Evolutionary conservation across 2,888 invertebrate genomes (phyloP).

Genomic region (Leptinotarsa juncta): DNA sequence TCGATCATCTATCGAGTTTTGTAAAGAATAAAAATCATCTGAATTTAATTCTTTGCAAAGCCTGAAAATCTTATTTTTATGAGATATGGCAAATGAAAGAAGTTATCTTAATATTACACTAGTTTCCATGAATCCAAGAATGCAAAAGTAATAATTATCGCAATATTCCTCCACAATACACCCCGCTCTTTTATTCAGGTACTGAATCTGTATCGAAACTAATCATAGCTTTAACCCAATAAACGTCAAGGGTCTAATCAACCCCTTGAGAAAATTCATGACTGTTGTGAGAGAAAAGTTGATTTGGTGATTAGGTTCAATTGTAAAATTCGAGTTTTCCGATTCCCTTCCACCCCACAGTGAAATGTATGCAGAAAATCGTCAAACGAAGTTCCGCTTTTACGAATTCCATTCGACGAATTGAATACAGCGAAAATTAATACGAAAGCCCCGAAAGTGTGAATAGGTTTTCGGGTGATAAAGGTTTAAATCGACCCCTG

Average conservation of each 20-base stretch:
- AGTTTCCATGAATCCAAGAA: no score
- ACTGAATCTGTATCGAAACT: neutral
- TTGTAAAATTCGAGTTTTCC: slow-evolving; percentile 27
- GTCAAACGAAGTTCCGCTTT: slow-evolving; percentile 27
- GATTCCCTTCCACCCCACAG: neutral
- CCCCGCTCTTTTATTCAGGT: no score
- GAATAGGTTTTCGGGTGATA: slow-evolving; percentile 28
- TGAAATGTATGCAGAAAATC: slow-evolving; percentile 29
- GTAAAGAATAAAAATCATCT: no score
- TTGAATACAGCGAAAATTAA: slow-evolving; percentile 38
- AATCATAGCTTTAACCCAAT: neutral
- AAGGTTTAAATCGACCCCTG: slow-evolving; percentile 25
- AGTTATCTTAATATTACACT: no score
- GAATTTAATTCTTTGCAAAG: no score
- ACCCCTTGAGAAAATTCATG: neutral
- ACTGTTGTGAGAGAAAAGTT: slow-evolving; percentile 16
- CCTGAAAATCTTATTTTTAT: no score
- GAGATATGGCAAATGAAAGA: no score
- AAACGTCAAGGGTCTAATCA: neutral
- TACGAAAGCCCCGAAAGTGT: slow-evolving; percentile 30
- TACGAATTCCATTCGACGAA: slow-evolving; percentile 22
- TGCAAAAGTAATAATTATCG: no score
- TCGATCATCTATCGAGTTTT: no score
- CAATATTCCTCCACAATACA: no score
- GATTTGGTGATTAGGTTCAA: slow-evolving; percentile 27